These are phyloP conservation scores for Dipodomys spectabilis DNA, from an alignment of 2,113 vertebrate genomes.

Conservation along the genomic window DNA sequence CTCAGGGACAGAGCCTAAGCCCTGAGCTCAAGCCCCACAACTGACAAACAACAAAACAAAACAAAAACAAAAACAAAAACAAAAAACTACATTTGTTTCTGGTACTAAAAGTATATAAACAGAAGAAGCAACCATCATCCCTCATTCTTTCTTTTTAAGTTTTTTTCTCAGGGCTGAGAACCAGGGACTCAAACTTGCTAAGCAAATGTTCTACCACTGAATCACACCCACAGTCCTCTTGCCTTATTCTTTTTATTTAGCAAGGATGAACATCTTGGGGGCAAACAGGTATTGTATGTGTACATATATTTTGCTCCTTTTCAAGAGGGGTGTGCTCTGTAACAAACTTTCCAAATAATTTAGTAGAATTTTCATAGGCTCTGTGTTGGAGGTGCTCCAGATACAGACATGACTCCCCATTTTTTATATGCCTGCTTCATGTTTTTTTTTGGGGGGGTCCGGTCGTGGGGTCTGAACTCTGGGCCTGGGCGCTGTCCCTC, in stretches of 20 bases:
- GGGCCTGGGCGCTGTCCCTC: no score
- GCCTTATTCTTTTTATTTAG: not conserved
- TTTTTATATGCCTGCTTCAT: slow-evolving; percentile 1
- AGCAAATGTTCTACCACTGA: not conserved
- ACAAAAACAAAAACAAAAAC: no score
- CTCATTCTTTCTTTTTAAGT: not conserved
- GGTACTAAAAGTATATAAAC: not conserved
- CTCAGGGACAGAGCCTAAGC: no score
- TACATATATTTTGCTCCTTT: not conserved
- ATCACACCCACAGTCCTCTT: not conserved
- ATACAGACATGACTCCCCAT: not conserved
- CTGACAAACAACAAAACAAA: no score
- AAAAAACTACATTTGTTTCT: not conserved
- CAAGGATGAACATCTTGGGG: slow-evolving; percentile 3
- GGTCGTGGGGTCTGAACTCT: no score
- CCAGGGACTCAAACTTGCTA: not conserved
- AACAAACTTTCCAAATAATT: slow-evolving; percentile 16
- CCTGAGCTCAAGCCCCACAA: no score
- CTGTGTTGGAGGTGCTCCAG: not conserved
- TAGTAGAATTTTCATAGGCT: slow-evolving; percentile 24
- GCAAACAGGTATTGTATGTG: not conserved
- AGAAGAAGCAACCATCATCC: not conserved
- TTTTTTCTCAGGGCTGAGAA: not conserved
- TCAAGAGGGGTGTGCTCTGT: not conserved
- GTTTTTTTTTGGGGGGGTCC: not conserved